phyloP scores from a whole-genome alignment of 2,888 invertebrate species.

The Labia minor region DNA sequence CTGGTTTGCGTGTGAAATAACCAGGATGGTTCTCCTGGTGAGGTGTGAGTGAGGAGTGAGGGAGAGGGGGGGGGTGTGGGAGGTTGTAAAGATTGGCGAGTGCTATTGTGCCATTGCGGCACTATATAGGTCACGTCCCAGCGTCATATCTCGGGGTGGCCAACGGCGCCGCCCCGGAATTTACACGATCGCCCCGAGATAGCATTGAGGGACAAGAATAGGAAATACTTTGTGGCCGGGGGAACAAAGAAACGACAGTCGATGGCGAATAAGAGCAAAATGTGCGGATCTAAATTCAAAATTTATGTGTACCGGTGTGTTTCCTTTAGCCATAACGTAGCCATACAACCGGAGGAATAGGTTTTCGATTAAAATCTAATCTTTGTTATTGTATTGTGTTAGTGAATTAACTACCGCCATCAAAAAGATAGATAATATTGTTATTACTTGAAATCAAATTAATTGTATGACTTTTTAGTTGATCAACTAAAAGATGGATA shows the following conservation, averaged over 20 bases:
- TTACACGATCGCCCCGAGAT: too few species aligned
- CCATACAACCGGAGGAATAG: background rate
- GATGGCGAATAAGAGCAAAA: background rate
- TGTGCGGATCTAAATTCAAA: background rate
- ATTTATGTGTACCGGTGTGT: background rate
- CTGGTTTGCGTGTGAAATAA: too few species aligned
- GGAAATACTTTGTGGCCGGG: background rate
- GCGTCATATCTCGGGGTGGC: slow-evolving; percentile 24
- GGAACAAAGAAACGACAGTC: background rate
- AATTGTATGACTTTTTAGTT: too few species aligned
- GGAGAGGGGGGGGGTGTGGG: background rate
- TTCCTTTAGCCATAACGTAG: background rate
- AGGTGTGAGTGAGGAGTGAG: background rate
- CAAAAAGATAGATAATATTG: too few species aligned
- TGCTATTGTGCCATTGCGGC: background rate
- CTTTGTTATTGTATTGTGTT: background rate
- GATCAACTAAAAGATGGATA: too few species aligned
- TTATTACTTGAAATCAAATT: too few species aligned
- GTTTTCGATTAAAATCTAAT: background rate
- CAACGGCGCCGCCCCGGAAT: too few species aligned
- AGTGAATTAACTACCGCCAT: background rate
- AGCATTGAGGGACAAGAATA: too few species aligned
- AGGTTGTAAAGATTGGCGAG: background rate
- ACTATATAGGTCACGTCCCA: slow-evolving; percentile 24
- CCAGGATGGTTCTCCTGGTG: too few species aligned